Evolutionary conservation across 2,888 invertebrate genomes (phyloP), one percentile per base, ranked within the genome.

Genomic region (Oegoconia quadripuncta): DNA sequence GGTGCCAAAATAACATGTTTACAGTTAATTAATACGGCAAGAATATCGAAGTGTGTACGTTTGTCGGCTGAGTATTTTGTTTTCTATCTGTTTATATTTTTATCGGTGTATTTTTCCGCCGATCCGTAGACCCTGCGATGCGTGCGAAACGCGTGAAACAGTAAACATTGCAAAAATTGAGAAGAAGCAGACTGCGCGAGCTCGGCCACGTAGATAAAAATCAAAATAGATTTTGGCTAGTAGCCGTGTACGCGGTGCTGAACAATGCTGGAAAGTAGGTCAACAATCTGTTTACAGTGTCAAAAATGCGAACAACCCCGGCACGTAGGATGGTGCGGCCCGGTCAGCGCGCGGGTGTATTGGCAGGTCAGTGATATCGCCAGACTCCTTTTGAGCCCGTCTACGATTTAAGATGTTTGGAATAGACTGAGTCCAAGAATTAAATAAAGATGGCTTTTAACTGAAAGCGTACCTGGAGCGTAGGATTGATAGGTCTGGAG

Each of bases 221-320:
- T 77, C 57, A 63, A 84, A 84, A 84, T 84, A 84, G 84, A 83
- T 66, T n/a, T 83, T 84, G 84, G 84, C 84, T 71, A 72, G 55
- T 73, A 79, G 80, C 83, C 82, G 66, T 73, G 71, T 57, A 59
- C 67, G 64, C 59, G 59, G 59, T 55, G 65, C 66, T 61, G 59
- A 76, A 79, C 81, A 80, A 83, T 81, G 73, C 74, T 67, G 71
- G 72, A 78, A 84, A 83, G 64, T 84, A 66, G 84, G 84, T 84
- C 84, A 79, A 61, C 71, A 62, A 59, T 72, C 71, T 78, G 78
- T 78, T 80, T 79, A 80, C 77, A 59, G 74, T 76, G 76, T 70
- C 74, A 78, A 73, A 76, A 76, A 77, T 74, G 70, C 61, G 65
- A 71, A 59, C 61, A 58, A 55, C 56, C 48, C 48, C 39, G 46